These are phyloP conservation scores for Bubo bubo DNA, from an alignment of 2,113 vertebrate genomes.

Conservation along the genomic window DNA sequence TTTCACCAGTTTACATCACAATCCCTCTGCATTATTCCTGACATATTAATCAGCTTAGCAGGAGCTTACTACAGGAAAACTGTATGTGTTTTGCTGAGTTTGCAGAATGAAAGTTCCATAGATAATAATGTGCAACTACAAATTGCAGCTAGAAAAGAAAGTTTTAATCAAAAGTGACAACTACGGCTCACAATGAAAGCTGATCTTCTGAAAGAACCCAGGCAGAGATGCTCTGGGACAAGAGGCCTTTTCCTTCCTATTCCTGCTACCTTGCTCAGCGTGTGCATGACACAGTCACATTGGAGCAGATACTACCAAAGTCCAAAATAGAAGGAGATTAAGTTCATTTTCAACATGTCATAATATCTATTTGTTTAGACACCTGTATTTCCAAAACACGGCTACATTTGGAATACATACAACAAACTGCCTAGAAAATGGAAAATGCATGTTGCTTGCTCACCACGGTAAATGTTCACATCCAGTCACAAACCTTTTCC, in stretches of 20 bases:
- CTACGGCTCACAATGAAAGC: neutral
- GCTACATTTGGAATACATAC: neutral
- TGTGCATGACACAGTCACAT: accelerated
- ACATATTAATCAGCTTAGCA: neutral
- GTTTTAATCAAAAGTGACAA: neutral
- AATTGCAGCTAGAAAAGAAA: neutral
- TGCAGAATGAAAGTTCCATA: neutral
- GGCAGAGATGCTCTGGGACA: neutral
- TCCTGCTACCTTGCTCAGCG: neutral
- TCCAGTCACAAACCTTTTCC: neutral
- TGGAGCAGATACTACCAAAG: neutral
- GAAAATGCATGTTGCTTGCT: neutral
- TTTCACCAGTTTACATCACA: neutral
- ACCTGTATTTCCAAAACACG: neutral
- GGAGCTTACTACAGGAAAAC: neutral
- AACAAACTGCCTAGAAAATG: neutral
- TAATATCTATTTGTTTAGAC: neutral
- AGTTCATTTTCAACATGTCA: neutral
- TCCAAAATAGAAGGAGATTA: neutral
- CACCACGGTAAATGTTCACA: neutral
- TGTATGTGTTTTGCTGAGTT: neutral
- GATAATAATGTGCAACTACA: neutral
- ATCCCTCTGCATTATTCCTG: neutral
- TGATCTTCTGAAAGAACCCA: neutral
- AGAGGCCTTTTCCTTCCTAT: neutral